A percentile compares a stretch with the other conserved stretches of the same genome.
phyloP scores from a whole-genome alignment of 2,888 invertebrate genomes.

The Spatulosminthurus flaviceps region DNA sequence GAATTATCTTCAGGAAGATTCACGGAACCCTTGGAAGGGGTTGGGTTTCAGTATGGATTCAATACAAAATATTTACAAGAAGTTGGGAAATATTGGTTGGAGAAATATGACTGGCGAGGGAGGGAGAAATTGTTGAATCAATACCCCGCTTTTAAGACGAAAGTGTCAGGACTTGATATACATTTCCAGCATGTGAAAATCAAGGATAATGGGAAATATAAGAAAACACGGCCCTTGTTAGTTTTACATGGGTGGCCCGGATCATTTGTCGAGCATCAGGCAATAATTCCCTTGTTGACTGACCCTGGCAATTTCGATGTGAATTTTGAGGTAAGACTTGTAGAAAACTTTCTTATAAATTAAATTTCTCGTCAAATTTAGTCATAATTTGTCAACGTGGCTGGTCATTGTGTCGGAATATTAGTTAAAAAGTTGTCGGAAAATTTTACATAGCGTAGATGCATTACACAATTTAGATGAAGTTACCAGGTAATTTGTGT shows the following conservation, averaged over 20 bases:
- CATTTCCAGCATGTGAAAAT: slow-evolving; percentile 78
- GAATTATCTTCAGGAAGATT: slow-evolving; percentile 67
- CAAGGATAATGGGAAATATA: slow-evolving; percentile 47
- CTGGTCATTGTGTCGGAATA: too few species aligned
- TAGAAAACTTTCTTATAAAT: too few species aligned
- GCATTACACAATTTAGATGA: too few species aligned
- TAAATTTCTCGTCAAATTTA: too few species aligned
- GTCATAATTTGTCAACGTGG: too few species aligned
- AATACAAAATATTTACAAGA: slow-evolving; percentile 75
- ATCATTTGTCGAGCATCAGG: slow-evolving; percentile 61
- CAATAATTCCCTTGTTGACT: slow-evolving; percentile 67
- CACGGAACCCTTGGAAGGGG: slow-evolving; percentile 67
- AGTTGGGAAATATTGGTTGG: slow-evolving; percentile 81
- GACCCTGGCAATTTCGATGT: slow-evolving; percentile 70
- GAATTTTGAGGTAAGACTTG: slow-evolving; percentile 68
- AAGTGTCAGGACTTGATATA: slow-evolving; percentile 79
- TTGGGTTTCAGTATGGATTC: slow-evolving; percentile 83
- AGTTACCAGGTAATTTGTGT: too few species aligned
- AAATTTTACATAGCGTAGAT: too few species aligned
- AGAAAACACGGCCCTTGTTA: slow-evolving; percentile 54
- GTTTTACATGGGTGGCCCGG: slow-evolving; percentile 63
- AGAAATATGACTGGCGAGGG: slow-evolving; percentile 77
- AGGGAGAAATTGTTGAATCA: slow-evolving; percentile 77
- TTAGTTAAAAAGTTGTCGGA: too few species aligned
- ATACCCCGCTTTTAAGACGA: slow-evolving; percentile 78